Evolutionary conservation across 2,113 vertebrate genomes (phyloP).

Genomic region (Oceanodroma tethys): DNA sequence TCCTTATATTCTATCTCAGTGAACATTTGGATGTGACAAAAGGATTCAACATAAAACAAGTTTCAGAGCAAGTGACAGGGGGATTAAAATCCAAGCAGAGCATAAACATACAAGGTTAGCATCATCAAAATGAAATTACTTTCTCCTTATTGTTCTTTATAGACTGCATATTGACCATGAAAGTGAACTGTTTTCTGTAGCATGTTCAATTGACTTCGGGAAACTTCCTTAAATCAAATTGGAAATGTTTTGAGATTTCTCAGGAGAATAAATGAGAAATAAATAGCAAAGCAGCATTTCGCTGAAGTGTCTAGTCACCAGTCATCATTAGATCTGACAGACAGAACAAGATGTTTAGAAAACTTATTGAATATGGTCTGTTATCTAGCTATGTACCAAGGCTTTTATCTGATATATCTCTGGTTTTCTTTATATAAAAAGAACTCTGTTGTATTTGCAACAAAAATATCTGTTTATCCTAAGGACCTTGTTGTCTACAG

Average conservation of each 20-base stretch:
- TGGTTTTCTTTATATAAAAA: not conserved
- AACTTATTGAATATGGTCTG: conserved; percentile 52
- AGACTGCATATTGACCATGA: conserved; percentile 63
- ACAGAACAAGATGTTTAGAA: conserved; percentile 69
- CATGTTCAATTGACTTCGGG: conserved; percentile 62
- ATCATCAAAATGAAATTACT: conserved; percentile 66
- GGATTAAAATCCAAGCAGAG: conserved; percentile 44
- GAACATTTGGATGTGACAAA: not conserved
- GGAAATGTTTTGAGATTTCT: conserved; percentile 62
- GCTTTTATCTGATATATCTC: conserved; percentile 39
- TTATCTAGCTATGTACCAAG: conserved; percentile 42
- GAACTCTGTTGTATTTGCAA: not conserved
- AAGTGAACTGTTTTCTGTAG: conserved; percentile 57
- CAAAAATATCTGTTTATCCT: conserved; percentile 9
- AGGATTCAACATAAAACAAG: not conserved
- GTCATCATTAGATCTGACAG: conserved; percentile 72
- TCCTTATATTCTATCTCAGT: not conserved
- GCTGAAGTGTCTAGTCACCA: conserved; percentile 65
- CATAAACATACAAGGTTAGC: conserved; percentile 46
- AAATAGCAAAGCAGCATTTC: conserved; percentile 51
- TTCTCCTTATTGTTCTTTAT: conserved; percentile 65
- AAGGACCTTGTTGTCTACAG: conserved; percentile 12
- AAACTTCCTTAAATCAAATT: conserved; percentile 71
- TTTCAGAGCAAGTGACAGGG: conserved; percentile 10
- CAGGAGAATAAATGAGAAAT: conserved; percentile 67